Evolutionary conservation across 2,797 vertebrate species (phyloP).

Genomic region (Diplodus sargus): DNA sequence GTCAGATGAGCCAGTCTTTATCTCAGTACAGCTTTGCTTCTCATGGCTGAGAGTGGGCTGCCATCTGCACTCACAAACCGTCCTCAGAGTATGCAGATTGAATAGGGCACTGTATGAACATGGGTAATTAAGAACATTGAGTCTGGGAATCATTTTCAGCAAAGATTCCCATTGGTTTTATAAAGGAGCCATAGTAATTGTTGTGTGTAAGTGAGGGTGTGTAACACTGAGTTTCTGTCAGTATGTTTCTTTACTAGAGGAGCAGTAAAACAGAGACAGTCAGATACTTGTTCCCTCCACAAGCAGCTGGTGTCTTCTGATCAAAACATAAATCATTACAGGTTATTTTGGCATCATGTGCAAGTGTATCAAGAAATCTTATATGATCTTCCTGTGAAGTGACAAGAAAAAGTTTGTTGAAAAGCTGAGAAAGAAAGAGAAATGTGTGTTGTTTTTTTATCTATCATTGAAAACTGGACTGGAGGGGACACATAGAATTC

Average conservation of each 20-base stretch:
- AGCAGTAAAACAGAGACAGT: constrained; percentile 26
- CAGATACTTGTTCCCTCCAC: constrained; percentile 2
- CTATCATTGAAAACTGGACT: not conserved
- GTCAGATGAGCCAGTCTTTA: constrained; percentile 68
- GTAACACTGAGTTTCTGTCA: constrained; percentile 17
- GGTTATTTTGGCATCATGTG: constrained; percentile 5
- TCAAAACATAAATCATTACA: not conserved
- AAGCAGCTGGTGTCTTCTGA: constrained; percentile 27
- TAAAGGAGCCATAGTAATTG: constrained; percentile 37
- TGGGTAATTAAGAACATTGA: constrained; percentile 51
- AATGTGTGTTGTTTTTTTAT: not conserved
- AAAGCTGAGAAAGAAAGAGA: not conserved
- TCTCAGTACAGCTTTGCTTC: constrained; percentile 65
- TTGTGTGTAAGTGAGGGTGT: constrained; percentile 16
- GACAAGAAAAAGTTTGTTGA: not conserved
- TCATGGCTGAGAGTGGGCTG: constrained; percentile 59
- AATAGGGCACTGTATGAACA: constrained; percentile 69
- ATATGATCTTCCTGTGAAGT: not conserved
- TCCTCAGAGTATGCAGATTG: constrained; percentile 61
- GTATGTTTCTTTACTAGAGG: constrained; percentile 16
- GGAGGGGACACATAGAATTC: not conserved
- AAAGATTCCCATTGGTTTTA: constrained; percentile 57
- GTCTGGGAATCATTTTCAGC: constrained; percentile 67
- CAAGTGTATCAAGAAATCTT: not conserved
- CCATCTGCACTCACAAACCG: constrained; percentile 66